Evolutionary conservation across 2,797 vertebrate genomes (phyloP).

Genomic region (Borostomias antarcticus): DNA sequence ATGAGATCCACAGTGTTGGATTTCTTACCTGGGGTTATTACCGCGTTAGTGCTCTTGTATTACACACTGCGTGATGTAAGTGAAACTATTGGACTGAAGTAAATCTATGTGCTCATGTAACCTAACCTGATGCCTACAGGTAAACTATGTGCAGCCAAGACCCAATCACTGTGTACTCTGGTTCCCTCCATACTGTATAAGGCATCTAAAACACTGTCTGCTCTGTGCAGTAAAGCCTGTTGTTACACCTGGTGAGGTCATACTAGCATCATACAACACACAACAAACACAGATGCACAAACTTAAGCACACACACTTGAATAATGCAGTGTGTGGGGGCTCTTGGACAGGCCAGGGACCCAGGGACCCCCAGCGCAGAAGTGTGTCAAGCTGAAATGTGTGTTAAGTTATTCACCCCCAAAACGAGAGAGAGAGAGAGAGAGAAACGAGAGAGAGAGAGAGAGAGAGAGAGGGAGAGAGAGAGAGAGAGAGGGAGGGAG

Average conservation of each 20-base stretch:
- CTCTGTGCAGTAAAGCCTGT: background rate
- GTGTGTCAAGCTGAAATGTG: conserved; percentile 75
- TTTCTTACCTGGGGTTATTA: too few relatives aligned
- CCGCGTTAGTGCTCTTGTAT: too few relatives aligned
- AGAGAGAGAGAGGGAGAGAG: background rate
- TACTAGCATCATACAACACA: conserved; percentile 19
- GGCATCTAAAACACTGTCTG: background rate
- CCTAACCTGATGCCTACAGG: too few relatives aligned
- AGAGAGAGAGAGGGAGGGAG: background rate
- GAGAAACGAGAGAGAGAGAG: background rate
- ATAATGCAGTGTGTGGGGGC: conserved; percentile 72
- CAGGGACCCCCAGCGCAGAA: conserved; percentile 65
- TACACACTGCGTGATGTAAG: conserved; percentile 8
- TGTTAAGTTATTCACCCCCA: conserved; percentile 71
- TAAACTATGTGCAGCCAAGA: conserved; percentile 7
- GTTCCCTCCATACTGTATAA: too few relatives aligned
- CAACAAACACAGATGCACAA: conserved; percentile 27
- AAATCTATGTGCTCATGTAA: too few relatives aligned
- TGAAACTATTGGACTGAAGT: background rate
- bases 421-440: conserved; percentile 35
- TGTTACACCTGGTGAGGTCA: conserved; percentile 45
- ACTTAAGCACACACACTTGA: conserved; percentile 38
- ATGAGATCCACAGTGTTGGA: too few relatives aligned
- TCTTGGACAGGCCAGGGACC: conserved; percentile 52
- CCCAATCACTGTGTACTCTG: background rate